Conservation (phyloP, 2,888 invertebrate species). For the Thymelicus acteon region DNA sequence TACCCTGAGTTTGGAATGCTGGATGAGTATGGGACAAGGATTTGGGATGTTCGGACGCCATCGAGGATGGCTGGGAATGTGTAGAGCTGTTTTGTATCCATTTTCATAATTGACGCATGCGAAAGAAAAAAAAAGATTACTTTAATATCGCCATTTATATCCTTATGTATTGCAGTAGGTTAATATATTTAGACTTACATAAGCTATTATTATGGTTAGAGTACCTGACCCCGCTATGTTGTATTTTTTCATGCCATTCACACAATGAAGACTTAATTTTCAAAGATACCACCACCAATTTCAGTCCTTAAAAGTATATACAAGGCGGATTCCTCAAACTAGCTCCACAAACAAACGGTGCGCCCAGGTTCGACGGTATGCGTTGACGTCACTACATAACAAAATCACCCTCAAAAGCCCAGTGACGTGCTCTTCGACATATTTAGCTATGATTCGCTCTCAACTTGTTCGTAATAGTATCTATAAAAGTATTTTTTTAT, state of each 20-base stretch:
- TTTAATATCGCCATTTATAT: constrained; percentile 40
- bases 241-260: constrained; percentile 21
- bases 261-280: neutral
- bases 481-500: neutral
- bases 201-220: constrained; percentile 37
- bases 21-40: constrained; percentile 82
- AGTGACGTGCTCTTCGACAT: constrained; percentile 55
- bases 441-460: constrained; percentile 49
- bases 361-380: constrained; percentile 37
- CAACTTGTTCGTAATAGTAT: constrained; percentile 49
- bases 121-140: constrained; percentile 62
- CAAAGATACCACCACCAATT: constrained; percentile 41
- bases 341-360: constrained; percentile 37
- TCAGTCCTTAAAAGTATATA: constrained; percentile 9
- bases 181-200: constrained; percentile 38
- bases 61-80: constrained; percentile 83
- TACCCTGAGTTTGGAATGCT: constrained; percentile 85
- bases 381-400: constrained; percentile 59
- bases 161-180: constrained; percentile 48
- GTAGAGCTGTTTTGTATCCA: constrained; percentile 76
- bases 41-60: constrained; percentile 78
- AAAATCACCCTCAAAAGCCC: constrained; percentile 54
- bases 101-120: constrained; percentile 75
- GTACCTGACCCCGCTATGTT: neutral
- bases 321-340: constrained; percentile 31